Evolutionary conservation across 2,113 vertebrate species (phyloP).

Genomic region (Anoura caudifer): DNA sequence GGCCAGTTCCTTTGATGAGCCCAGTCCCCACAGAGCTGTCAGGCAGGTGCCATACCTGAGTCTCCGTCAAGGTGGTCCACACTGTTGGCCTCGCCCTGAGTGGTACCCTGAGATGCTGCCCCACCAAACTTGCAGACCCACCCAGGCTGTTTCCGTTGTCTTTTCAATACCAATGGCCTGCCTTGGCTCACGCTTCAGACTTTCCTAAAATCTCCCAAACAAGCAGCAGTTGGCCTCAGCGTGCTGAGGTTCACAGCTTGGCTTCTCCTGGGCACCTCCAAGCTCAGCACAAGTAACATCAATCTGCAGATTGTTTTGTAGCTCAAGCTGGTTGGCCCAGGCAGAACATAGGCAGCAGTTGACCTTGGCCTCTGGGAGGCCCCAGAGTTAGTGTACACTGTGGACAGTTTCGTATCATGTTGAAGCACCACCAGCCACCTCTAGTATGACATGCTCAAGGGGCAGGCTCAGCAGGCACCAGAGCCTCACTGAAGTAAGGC

Average conservation of each 20-base stretch:
- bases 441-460: neutral
- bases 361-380: neutral
- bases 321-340: neutral
- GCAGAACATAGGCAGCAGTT: neutral
- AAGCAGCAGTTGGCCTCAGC: neutral
- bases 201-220: neutral
- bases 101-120: neutral
- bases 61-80: neutral
- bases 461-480: neutral
- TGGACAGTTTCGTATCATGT: neutral
- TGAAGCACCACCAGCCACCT: neutral
- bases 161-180: neutral
- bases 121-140: neutral
- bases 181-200: neutral
- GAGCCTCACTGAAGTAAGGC: neutral
- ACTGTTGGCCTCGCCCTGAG: neutral
- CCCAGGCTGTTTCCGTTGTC: neutral
- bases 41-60: neutral
- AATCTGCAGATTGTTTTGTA: neutral
- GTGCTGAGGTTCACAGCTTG: neutral
- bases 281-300: neutral
- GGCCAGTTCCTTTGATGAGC: neutral
- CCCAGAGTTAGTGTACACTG: neutral
- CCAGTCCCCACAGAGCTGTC: neutral
- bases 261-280: neutral